Evolutionary conservation across 1,140 invertebrate genomes (phyloP).

Genomic region (Coboldia fuscipes): DNA sequence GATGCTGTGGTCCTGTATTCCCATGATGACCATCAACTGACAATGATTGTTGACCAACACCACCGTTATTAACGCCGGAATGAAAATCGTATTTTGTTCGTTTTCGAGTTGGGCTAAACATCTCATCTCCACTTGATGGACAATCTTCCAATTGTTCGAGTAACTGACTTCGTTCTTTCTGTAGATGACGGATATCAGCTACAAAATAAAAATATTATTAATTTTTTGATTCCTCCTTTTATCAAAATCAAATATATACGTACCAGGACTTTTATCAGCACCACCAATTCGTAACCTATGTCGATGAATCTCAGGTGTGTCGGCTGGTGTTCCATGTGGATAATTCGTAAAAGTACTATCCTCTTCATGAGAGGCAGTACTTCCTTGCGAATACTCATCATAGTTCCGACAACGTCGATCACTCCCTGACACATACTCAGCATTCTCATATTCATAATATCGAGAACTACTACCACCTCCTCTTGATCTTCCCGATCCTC

Average conservation of each 20-base stretch:
- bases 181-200: slow-evolving; percentile 35
- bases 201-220: neutral
- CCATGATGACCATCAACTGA: too few species aligned
- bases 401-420: slow-evolving; percentile 31
- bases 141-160: slow-evolving; percentile 50
- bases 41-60: slow-evolving; percentile 1
- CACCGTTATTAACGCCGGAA: neutral
- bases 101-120: slow-evolving; percentile 37
- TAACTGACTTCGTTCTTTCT: slow-evolving; percentile 45
- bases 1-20: too few species aligned
- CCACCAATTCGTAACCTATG: slow-evolving; percentile 10
- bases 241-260: slow-evolving; percentile 4
- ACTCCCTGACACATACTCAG: slow-evolving; percentile 5
- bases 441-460: slow-evolving; percentile 13
- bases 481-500: slow-evolving; percentile 18
- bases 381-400: slow-evolving; percentile 40
- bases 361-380: slow-evolving; percentile 36
- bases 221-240: too few species aligned
- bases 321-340: slow-evolving; percentile 7
- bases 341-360: slow-evolving; percentile 11
- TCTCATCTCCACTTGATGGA: slow-evolving; percentile 45
- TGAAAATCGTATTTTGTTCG: slow-evolving; percentile 31
- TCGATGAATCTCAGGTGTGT: slow-evolving; percentile 7
- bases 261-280: slow-evolving; percentile 16
- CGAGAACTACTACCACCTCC: slow-evolving; percentile 11